A percentile compares a stretch with the other conserved stretches of the same genome.
Conservation (phyloP, 2,797 vertebrate genomes). For the Sebastes hubbsi region DNA sequence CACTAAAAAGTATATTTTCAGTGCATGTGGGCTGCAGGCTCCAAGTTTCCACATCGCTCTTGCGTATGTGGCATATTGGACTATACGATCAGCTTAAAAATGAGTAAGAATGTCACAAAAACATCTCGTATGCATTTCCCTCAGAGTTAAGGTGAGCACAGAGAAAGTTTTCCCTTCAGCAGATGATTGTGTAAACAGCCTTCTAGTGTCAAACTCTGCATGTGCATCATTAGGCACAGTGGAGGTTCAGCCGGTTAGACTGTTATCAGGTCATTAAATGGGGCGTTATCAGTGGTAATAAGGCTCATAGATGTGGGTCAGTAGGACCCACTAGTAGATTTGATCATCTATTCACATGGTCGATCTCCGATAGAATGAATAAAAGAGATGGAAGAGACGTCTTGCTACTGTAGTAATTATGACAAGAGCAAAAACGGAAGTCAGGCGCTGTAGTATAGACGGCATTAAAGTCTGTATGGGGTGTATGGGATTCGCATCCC, state of each 20-base stretch:
- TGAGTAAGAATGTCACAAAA: not conserved
- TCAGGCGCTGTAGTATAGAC: too few relatives aligned
- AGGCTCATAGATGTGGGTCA: too few relatives aligned
- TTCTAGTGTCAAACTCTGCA: not conserved
- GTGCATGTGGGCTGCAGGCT: not conserved
- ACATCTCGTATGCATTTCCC: not conserved
- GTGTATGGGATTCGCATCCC: too few relatives aligned
- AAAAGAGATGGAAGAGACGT: too few relatives aligned
- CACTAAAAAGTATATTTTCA: not conserved
- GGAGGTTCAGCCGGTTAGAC: not conserved
- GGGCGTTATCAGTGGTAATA: too few relatives aligned
- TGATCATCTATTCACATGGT: too few relatives aligned
- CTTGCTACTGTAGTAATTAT: too few relatives aligned
- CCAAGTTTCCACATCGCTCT: not conserved
- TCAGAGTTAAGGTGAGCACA: not conserved
- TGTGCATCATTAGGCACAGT: not conserved
- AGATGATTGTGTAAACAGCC: not conserved
- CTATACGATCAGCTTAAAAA: not conserved
- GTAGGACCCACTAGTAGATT: too few relatives aligned
- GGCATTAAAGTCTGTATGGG: too few relatives aligned
- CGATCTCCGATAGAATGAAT: too few relatives aligned
- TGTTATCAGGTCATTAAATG: too few relatives aligned
- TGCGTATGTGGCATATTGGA: not conserved
- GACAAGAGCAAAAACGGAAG: too few relatives aligned
- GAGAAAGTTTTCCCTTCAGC: not conserved